A percentile compares a stretch with the other conserved stretches of the same genome.
These are phyloP conservation scores for Penaeus monodon DNA, from an alignment of 2,888 invertebrate genomes.

Conservation along the genomic window DNA sequence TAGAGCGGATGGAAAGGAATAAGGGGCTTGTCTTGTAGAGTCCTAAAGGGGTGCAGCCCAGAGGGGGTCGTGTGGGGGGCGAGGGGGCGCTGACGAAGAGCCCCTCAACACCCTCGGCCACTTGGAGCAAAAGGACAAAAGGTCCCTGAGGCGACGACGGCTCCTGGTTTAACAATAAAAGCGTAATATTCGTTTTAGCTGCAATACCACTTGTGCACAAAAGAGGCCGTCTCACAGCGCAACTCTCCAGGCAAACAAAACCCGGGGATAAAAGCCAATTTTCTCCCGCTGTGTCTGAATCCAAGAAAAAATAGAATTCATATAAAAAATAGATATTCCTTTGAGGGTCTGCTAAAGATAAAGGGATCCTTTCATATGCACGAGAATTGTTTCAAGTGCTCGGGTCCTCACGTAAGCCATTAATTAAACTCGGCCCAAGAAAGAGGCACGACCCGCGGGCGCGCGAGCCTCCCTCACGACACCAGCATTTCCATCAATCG, in stretches of 20 bases:
- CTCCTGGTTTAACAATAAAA: slow-evolving; percentile 13
- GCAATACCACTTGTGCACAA: slow-evolving; percentile 20
- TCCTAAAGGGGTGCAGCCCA: too few relatives aligned
- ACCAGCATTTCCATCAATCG: not conserved
- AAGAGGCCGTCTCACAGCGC: slow-evolving; percentile 7
- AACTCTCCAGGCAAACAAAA: not conserved
- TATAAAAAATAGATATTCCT: slow-evolving; percentile 16
- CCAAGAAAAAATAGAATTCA: not conserved
- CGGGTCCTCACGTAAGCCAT: not conserved
- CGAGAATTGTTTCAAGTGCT: not conserved
- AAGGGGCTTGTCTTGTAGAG: too few relatives aligned
- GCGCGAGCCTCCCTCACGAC: not conserved
- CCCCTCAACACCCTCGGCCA: not conserved
- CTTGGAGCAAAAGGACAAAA: not conserved
- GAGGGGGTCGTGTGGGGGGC: not conserved
- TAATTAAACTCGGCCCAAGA: not conserved
- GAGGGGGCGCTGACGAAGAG: not conserved
- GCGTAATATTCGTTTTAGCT: slow-evolving; percentile 26
- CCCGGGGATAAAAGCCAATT: slow-evolving; percentile 17
- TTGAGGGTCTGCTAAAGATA: not conserved
- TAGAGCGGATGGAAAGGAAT: too few relatives aligned
- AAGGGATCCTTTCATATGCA: not conserved
- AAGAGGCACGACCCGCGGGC: not conserved
- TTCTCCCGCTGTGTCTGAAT: slow-evolving; percentile 11
- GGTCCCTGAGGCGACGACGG: not conserved